Evolutionary conservation across 2,888 invertebrate genomes (phyloP).

Genomic region (Sinohyriopsis cumingii): DNA sequence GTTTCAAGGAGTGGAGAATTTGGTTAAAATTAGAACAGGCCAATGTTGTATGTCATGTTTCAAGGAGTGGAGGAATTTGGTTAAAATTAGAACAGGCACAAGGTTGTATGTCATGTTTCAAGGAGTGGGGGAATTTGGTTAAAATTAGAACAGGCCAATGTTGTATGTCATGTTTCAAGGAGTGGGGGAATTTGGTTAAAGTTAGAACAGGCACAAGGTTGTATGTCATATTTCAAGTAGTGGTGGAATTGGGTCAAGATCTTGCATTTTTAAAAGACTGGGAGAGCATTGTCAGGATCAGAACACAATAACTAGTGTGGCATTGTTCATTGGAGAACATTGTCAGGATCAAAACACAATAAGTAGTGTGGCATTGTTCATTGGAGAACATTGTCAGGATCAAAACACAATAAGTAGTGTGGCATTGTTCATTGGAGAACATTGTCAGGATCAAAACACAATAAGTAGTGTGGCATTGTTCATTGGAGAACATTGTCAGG

Average conservation of each 20-base stretch:
- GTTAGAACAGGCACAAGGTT: conserved; percentile 76
- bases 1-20: conserved; percentile 92
- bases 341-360: conserved; percentile 80
- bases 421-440: too few relatives aligned
- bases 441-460: neutral
- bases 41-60: conserved; percentile 47
- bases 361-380: conserved; percentile 28
- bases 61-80: neutral
- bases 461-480: conserved; percentile 84
- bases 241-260: neutral
- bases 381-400: too few relatives aligned
- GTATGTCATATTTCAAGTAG: neutral
- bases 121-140: conserved; percentile 93
- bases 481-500: conserved; percentile 86
- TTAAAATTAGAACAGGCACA: neutral
- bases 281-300: too few relatives aligned
- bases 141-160: conserved; percentile 78
- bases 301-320: conserved; percentile 76
- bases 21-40: conserved; percentile 82
- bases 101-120: conserved; percentile 59
- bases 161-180: conserved; percentile 85
- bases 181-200: conserved; percentile 91
- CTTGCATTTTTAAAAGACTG: too few relatives aligned
- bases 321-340: conserved; percentile 90
- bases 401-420: too few relatives aligned